Base-by-base conservation (phyloP, 2,888 invertebrate species). In the Autographa pulchrina region DNA sequence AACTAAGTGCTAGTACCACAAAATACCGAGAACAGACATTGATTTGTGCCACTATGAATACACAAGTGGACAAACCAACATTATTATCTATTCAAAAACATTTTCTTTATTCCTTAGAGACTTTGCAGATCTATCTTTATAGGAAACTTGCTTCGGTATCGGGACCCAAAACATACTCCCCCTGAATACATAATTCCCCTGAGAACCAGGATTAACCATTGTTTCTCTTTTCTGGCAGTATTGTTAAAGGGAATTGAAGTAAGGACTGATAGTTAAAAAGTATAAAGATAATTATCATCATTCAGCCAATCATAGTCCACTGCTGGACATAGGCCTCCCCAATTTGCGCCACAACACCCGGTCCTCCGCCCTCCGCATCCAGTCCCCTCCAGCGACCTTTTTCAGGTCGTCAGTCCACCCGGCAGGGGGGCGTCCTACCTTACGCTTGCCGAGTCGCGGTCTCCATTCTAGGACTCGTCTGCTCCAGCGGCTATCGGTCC, bases 151-250 rank as follows among this genome's bases (percentile, higher is more conserved):
- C 68, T 31, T 75, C 25, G 35, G 38, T 16, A 31, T n/a, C 68
- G 68, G 68, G 71, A 80, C 76, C 75, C 65, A 79, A 66, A 71
- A 70, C 76, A 71, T 65, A 71, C 43, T 80, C 68, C 75, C 70
- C 52, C 11, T 67, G 58, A 68, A 71, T 58, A 54, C 63, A 20
- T 60, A 16, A 0, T 8, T 11, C 80, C 63, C 76, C 25, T 16
- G 76, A 58, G 76, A 60, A 25, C 31, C n/a, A 31, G 64, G 75
- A 78, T 74, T 77, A 67, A 69, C 80, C 68, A 75, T 70, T 68
- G 62, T 68, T 70, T 68, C 62, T 56, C 25, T 65, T 65, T 63
- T 61, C 31, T 32, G 43, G 16, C 62, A 78, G 65, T 61, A 75
- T 32, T 13, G 7, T 18, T 58, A 13, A 16, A n/a, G 56, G 48